Base-by-base conservation (phyloP, 1,140 invertebrate species). In the Triops longicaudatus region DNA sequence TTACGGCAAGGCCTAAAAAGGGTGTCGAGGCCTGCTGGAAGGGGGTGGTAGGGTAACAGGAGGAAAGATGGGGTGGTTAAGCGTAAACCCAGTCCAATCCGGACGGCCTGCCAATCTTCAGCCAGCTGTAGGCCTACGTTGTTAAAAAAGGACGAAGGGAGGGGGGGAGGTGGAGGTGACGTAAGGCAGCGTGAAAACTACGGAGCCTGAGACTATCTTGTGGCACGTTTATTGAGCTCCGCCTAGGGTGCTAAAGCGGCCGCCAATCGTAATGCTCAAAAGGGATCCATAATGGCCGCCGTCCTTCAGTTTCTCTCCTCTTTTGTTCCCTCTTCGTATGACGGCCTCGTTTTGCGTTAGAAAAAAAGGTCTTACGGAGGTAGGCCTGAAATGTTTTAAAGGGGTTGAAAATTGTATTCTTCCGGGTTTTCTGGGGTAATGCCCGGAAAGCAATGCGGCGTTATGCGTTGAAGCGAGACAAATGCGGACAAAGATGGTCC, bases 111-210 rank as follows among this genome's bases (percentile, higher is more conserved):
- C 50, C 50, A 63, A 63, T 63, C 50, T 63, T 63, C 0, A 63
- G 50, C 14, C 50, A 63, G 50, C 50, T 63, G 50, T 63, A 63
- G 50, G 50, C 50, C 50, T 22, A 63, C 17, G 14, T 17, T 44
- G 50, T 17, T 6, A 12, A n/a, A 63, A 63, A 63, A 63, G 14
- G 22, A 17, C 6, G 22, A 22, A 12, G 50, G 50, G 22, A 63
- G 50, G 22, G 50, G n/a, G 50, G 50, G 22, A 63, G 50, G 50
- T 63, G 50, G 50, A 63, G 50, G 50, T 63, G 50, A 63, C 50
- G 50, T 63, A 63, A 63, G 50, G 50, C 50, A 63, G 50, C 50
- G 50, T 63, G 50, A 63, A 63, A 63, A 63, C 50, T 63, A 63
- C 50, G 50, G 50, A 63, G 50, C 22, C 50, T 63, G 50, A 14